Percentiles rank a stretch among this genome's conserved stretches.
Evolutionary conservation across 2,113 vertebrate species (phyloP).

Genomic region (Delphinus delphis): DNA sequence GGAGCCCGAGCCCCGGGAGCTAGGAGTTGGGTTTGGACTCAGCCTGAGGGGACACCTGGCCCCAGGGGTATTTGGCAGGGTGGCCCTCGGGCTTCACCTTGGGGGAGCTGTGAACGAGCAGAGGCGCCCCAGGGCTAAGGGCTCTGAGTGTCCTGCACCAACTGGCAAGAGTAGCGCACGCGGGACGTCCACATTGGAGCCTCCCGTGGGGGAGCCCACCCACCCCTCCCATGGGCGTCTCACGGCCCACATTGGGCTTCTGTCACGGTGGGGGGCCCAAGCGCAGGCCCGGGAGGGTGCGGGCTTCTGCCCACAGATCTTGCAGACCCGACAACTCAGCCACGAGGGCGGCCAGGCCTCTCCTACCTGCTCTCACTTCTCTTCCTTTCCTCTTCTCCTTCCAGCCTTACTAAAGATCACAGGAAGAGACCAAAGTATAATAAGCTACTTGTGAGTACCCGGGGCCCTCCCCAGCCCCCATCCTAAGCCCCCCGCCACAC

Average conservation of each 20-base stretch:
- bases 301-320: background rate
- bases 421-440: constrained; percentile 99
- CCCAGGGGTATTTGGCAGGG: background rate
- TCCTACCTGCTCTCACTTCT: background rate
- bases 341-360: background rate
- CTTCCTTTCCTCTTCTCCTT: background rate
- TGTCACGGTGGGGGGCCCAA: too few species aligned
- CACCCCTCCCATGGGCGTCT: background rate
- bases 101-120: background rate
- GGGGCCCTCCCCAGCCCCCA: accelerated
- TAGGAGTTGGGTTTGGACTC: background rate
- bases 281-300: accelerated
- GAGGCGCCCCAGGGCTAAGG: background rate
- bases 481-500: accelerated
- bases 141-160: accelerated
- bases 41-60: too few species aligned
- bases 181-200: accelerated
- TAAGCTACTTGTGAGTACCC: constrained; percentile 91
- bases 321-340: background rate
- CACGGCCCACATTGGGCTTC: too few species aligned
- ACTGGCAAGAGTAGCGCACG: accelerated
- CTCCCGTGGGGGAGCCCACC: too few species aligned
- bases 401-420: constrained; percentile 98
- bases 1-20: background rate
- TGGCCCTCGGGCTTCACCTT: accelerated